A percentile compares a stretch with the other conserved stretches of the same genome.
phyloP scores from a whole-genome alignment of 1,140 invertebrate genomes.

The Zaprionus vittiger region DNA sequence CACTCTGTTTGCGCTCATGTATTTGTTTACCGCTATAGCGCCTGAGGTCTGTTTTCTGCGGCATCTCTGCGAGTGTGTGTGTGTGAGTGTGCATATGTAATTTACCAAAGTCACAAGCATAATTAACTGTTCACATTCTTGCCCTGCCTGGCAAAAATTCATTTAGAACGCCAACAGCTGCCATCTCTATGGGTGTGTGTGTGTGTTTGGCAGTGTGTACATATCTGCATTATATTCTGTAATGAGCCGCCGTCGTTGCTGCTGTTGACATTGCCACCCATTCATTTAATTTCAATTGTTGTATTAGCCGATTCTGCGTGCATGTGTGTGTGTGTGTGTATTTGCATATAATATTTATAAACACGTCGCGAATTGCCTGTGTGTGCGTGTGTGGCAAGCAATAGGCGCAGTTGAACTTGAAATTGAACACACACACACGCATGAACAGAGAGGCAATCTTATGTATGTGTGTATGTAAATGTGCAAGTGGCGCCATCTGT shows the following conservation, averaged over 20 bases:
- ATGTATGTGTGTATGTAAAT: constrained; percentile 9
- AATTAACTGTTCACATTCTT: constrained; percentile 64
- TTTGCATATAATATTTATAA: constrained; percentile 46
- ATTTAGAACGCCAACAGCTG: constrained; percentile 36
- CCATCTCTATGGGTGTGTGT: constrained; percentile 2
- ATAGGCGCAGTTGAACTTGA: constrained; percentile 42
- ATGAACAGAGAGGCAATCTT: background rate
- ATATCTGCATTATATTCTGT: constrained; percentile 49
- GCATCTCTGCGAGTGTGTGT: background rate
- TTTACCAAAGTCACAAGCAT: constrained; percentile 50
- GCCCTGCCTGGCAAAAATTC: constrained; percentile 14
- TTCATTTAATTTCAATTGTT: constrained; percentile 54
- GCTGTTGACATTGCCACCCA: constrained; percentile 53
- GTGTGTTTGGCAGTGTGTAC: constrained; percentile 22
- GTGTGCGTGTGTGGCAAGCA: constrained; percentile 7
- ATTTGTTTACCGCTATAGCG: constrained; percentile 43
- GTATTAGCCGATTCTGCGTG: constrained; percentile 15
- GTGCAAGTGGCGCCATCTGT: constrained; percentile 46
- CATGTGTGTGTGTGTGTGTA: constrained; percentile 9
- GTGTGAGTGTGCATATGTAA: constrained; percentile 25
- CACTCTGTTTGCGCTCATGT: constrained; percentile 33
- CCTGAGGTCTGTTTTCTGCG: constrained; percentile 39
- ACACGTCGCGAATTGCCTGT: constrained; percentile 18
- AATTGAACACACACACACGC: constrained; percentile 24
- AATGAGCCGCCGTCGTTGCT: constrained; percentile 32